Base-by-base conservation (phyloP, 2,888 invertebrate species). In the Flabesymbios commensalis region DNA sequence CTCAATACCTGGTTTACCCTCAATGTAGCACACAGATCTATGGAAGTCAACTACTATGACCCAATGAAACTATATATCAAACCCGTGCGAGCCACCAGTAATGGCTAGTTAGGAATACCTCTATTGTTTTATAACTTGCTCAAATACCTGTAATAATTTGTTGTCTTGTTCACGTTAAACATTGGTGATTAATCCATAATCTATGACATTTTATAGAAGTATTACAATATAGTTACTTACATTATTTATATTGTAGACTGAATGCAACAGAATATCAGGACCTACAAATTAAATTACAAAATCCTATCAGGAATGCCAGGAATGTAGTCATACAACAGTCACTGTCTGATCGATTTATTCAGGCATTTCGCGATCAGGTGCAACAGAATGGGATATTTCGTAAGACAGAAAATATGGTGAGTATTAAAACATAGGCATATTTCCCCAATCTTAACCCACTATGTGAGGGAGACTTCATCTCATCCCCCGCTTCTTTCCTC, bases 331-430 rank as follows among this genome's bases (percentile, higher is more conserved):
- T 92, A 69, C 87, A 90, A 77, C 90, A 90, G 69, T 89, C 90
- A 1, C 84, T 93, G 2, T 86, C 90, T 56, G 94, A 95, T 75
- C 87, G 90, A 76, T 95, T 95, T 81, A 86, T 94, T 28, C 89
- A 88, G 56, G 91, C 90, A 0, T 95, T 95, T 79, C 89, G 88
- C 73, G 87, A 90, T 39, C 88, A 90, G 73, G 88, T 83, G 3
- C 42, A 67, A 2, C 33, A 65, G 14, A 83, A 83, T 62, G 68
- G 69, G 3, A 57, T 54, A 0, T 78, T 74, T 66, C 60, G 54
- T n/a, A 67, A 68, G 14, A 74, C 74, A 17, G 57, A 59, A 19
- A 69, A 66, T 60, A 72, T 78, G 77, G 80, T 80, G 67, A 64
- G 28, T 26, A n/a, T 19, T 24, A 4, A 19, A 22, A 10, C 10